These are phyloP conservation scores for Leucoraja erinaceus DNA, from an alignment of 2,113 vertebrate genomes.

Conservation along the genomic window DNA sequence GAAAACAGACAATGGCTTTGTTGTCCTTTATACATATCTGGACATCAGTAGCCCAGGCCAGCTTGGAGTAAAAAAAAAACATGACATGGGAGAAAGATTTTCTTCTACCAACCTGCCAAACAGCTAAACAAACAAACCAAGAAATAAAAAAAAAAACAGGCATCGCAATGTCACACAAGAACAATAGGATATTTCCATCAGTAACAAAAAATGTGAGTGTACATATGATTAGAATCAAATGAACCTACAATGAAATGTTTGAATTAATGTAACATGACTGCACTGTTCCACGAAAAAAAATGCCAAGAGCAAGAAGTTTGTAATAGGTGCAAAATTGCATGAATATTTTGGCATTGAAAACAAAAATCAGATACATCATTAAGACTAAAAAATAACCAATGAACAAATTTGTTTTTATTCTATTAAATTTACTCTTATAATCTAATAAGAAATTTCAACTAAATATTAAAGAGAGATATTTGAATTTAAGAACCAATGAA, in stretches of 20 bases:
- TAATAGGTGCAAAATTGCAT: background rate
- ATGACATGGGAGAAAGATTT: background rate
- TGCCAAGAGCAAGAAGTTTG: background rate
- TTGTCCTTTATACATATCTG: background rate
- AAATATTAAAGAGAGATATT: background rate
- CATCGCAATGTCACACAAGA: background rate
- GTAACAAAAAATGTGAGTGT: background rate
- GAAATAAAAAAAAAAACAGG: background rate
- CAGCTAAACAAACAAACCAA: background rate
- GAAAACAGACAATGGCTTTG: background rate
- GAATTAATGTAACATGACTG: background rate
- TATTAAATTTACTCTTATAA: background rate
- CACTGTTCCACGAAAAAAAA: background rate
- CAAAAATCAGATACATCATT: background rate
- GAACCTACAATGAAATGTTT: background rate
- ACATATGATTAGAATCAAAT: background rate
- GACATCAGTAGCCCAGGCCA: background rate
- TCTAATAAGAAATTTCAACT: background rate
- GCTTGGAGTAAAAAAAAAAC: background rate
- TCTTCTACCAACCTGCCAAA: background rate
- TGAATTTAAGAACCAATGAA: background rate
- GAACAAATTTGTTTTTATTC: background rate
- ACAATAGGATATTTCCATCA: background rate
- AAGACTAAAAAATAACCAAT: background rate
- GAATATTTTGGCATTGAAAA: background rate